Conservation (phyloP, 2,797 vertebrate genomes). For the Scomberomorus guttatus region DNA sequence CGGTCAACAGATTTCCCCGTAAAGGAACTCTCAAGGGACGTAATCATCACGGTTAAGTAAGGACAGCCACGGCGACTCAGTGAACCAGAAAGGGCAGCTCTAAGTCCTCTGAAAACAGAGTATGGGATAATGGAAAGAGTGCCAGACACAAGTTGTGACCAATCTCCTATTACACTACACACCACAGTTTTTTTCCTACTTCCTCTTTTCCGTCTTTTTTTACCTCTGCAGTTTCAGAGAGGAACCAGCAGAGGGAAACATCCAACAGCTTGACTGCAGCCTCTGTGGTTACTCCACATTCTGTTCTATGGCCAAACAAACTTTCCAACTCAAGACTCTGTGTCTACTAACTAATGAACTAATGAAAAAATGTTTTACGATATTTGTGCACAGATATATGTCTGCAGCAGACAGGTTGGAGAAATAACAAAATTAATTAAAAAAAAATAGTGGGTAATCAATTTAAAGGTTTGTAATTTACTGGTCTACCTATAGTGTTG, state of each 20-base stretch:
- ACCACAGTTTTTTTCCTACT: no score
- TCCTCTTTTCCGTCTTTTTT: neutral
- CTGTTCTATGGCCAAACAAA: neutral
- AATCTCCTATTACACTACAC: neutral
- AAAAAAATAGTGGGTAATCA: neutral
- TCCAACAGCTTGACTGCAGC: neutral
- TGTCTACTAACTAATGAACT: neutral
- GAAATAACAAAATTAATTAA: neutral
- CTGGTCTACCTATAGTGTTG: no score
- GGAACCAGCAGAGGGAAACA: slow-evolving; percentile 60
- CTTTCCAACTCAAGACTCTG: neutral
- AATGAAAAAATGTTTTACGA: neutral
- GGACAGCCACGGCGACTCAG: slow-evolving; percentile 46
- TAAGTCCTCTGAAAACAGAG: slow-evolving; percentile 38
- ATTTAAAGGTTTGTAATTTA: no score
- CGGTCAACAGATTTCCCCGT: slow-evolving; percentile 67
- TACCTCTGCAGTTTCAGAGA: neutral
- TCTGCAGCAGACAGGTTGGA: neutral
- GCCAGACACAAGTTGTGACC: slow-evolving; percentile 14
- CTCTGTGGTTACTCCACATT: neutral
- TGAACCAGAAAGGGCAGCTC: slow-evolving; percentile 33
- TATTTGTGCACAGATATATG: neutral
- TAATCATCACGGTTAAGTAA: slow-evolving; percentile 64
- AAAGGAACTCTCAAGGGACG: slow-evolving; percentile 64
- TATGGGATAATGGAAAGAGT: neutral